A percentile compares a stretch with the other conserved stretches of the same genome.
phyloP scores from a whole-genome alignment of 2,797 vertebrate genomes.

The Thunnus albacares region DNA sequence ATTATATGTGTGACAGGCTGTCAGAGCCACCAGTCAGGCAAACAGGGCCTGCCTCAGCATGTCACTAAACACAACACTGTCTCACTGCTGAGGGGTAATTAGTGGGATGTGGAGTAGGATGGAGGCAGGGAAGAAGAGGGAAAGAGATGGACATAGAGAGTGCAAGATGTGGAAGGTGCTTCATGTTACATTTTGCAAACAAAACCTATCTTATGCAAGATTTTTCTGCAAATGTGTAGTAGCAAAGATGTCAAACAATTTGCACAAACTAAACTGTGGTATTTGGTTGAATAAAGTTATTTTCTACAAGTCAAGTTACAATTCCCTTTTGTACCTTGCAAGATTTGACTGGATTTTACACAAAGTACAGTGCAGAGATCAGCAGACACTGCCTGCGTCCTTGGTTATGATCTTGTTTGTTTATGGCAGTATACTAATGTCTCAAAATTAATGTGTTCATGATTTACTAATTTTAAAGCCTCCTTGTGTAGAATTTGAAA shows the following conservation, averaged over 20 bases:
- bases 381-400: neutral
- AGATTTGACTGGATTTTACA: neutral
- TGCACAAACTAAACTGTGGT: constrained; percentile 7
- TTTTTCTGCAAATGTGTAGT: neutral
- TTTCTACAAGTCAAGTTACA: neutral
- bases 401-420: neutral
- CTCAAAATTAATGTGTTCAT: neutral
- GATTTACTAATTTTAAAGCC: neutral
- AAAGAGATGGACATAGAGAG: constrained; percentile 44
- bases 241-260: neutral
- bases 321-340: neutral
- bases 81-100: constrained; percentile 72
- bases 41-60: constrained; percentile 46
- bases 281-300: neutral
- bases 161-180: constrained; percentile 1
- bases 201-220: neutral
- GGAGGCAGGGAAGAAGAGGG: constrained; percentile 4
- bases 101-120: constrained; percentile 54
- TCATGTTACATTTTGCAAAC: constrained; percentile 33
- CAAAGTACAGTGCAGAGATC: neutral
- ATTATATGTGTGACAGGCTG: constrained; percentile 60
- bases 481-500: neutral
- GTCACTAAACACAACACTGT: constrained; percentile 65
- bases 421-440: neutral
- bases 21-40: constrained; percentile 63